Base-by-base conservation (phyloP, 2,113 vertebrate genomes). In the Chionomys nivalis region DNA sequence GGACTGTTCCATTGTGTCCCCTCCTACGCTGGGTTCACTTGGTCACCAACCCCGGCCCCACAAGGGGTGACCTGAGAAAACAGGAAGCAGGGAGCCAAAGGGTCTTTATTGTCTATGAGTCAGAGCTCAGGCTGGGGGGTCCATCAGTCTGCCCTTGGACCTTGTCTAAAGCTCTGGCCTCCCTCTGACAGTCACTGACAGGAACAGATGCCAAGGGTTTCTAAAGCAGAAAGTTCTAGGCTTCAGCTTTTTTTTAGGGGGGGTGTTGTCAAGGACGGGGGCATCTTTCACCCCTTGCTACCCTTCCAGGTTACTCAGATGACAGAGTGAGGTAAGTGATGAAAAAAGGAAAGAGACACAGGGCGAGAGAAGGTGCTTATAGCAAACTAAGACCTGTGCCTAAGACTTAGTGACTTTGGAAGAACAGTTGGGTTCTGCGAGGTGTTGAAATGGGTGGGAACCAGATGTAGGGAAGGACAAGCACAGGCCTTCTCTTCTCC, bases 131-230 rank as follows among this genome's bases (percentile, higher is more conserved):
- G 66, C 86, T 91, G 72, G 26, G 21, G 21, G 82, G 26, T 26
- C 78, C 70, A 49, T 76, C 2, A 7, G n/a, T 47, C 87, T 95
- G 94, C 87, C 96, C 93, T 75, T 7, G 3, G 89, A 93, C 94
- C 33, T 6, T 49, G 87, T 97, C 89, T 91, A 79, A 78, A 52
- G 82, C 33, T 28, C 10, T 83, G 86, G 94, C 8, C 0, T 2
- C 72, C 85, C 93, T 26, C 63, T 24, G 31, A 83, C 52, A 91
- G 44, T 93, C 42, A 3, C 33, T 17, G 47, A 61, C 39, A 77
- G 85, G 14, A 2, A 52, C 44, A 52, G 85, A n/a, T 24, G 44
- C 72, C 61, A n/a, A 61, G 82, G 68, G 63, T 24, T 85, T 93
- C 28, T 61, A 90, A 36, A 55, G 65, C 77, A 72, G 61, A 89